Percentiles rank a stretch among this genome's conserved stretches.
Evolutionary conservation across 1,140 invertebrate species (phyloP).

Genomic region (Sycophaga agraensis): DNA sequence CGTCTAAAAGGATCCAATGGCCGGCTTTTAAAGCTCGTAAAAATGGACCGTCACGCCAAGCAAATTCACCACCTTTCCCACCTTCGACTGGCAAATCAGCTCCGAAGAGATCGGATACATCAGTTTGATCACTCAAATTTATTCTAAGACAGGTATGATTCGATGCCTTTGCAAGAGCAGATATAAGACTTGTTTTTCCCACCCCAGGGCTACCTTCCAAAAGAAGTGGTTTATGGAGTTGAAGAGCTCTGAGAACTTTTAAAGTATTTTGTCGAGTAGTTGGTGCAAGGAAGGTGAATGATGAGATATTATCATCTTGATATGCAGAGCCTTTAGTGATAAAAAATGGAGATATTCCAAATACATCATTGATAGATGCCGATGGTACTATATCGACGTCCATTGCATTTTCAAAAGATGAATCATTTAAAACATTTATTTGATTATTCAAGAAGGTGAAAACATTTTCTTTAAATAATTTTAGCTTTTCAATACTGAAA

Average conservation of each 20-base stretch:
- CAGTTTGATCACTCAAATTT: conserved; percentile 98
- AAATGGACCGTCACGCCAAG: conserved; percentile 95
- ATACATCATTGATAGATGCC: conserved; percentile 40
- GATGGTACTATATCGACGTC: conserved; percentile 7
- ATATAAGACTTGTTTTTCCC: conserved; percentile 94
- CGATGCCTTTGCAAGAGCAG: conserved; percentile 84
- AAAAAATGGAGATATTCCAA: conserved; percentile 75
- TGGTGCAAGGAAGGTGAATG: conserved; percentile 78
- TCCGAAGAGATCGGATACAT: conserved; percentile 97
- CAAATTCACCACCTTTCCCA: conserved; percentile 79
- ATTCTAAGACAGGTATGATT: conserved; percentile 86
- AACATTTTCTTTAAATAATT: conserved; percentile 56
- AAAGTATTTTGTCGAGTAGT: conserved; percentile 83
- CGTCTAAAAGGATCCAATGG: conserved; percentile 97
- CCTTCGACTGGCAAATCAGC: conserved; percentile 95
- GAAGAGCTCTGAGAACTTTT: conserved; percentile 82
- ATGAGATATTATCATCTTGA: conserved; percentile 35
- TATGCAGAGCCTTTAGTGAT: conserved; percentile 59
- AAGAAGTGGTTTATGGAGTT: conserved; percentile 88
- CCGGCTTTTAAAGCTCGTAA: conserved; percentile 88
- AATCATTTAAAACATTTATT: conserved; percentile 40
- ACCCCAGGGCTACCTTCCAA: conserved; percentile 98
- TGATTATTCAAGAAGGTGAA: conserved; percentile 59
- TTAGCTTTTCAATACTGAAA: conserved; percentile 53
- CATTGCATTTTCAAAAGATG: conserved; percentile 25